Evolutionary conservation across 53 echinoderm and acorn worm genomes (phyloP).

Genomic region (Glandiceps talaboti): DNA sequence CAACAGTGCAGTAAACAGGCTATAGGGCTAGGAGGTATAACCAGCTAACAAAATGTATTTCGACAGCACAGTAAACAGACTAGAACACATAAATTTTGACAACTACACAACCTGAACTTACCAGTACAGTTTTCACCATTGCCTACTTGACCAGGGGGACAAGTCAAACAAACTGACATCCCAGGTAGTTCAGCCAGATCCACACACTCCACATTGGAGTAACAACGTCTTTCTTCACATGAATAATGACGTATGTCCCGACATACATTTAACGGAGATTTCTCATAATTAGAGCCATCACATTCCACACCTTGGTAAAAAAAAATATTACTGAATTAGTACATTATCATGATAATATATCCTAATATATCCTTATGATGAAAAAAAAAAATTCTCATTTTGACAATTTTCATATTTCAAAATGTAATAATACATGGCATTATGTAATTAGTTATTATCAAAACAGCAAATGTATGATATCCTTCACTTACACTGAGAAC

Average conservation of each 20-base stretch:
- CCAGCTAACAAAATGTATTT: background rate
- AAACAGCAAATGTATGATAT: too few species aligned
- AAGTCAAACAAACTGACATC: conserved; percentile 74
- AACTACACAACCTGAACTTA: too few species aligned
- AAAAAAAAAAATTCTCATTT: too few species aligned
- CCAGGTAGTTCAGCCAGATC: conserved; percentile 11
- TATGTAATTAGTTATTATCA: too few species aligned
- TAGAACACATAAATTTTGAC: background rate
- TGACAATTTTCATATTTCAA: too few species aligned
- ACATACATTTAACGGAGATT: conserved; percentile 53
- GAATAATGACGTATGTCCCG: conserved; percentile 28
- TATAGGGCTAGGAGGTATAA: too few species aligned
- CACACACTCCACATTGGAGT: conserved; percentile 42
- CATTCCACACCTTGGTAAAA: conserved; percentile 56
- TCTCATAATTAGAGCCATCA: conserved; percentile 22
- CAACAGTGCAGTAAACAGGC: too few species aligned
- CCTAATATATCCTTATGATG: too few species aligned
- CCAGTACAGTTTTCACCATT: conserved; percentile 66
- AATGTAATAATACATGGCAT: too few species aligned
- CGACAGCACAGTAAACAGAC: too few species aligned
- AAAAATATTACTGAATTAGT: background rate
- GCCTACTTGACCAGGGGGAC: conserved; percentile 62
- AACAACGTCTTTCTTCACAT: conserved; percentile 36
- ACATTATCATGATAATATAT: too few species aligned
- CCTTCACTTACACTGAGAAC: too few species aligned